Percentiles rank a stretch among this genome's conserved stretches.
Evolutionary conservation across 2,888 invertebrate species (phyloP).

Genomic region (Celastrina argiolus): DNA sequence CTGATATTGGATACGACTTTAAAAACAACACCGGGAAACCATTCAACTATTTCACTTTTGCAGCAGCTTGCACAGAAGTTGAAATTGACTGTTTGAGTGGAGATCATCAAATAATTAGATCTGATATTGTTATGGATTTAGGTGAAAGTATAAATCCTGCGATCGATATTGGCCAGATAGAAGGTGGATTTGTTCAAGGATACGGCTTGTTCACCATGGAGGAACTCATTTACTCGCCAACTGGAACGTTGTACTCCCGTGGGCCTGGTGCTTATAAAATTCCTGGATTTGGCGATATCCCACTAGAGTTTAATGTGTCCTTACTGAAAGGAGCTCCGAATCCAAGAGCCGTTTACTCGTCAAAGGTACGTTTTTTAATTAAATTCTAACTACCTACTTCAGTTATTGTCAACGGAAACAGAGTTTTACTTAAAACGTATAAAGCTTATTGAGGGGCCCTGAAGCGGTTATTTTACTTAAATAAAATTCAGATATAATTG

Average conservation of each 20-base stretch:
- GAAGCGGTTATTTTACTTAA: no score
- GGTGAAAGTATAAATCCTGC: constrained; percentile 97
- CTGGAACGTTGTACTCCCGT: constrained; percentile 87
- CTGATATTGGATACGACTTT: constrained; percentile 84
- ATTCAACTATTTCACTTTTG: constrained; percentile 92
- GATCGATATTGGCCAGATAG: constrained; percentile 97
- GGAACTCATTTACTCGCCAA: constrained; percentile 91
- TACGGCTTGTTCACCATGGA: constrained; percentile 95
- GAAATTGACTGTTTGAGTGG: constrained; percentile 97
- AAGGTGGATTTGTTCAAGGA: constrained; percentile 96
- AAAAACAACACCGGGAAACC: constrained; percentile 83
- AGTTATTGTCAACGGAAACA: no score
- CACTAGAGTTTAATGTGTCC: constrained; percentile 93
- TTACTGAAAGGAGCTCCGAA: constrained; percentile 94
- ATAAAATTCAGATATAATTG: no score
- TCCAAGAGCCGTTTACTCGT: constrained; percentile 94
- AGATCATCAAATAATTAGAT: constrained; percentile 91
- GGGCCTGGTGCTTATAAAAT: constrained; percentile 97
- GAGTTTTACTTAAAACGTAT: no score
- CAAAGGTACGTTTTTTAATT: constrained; percentile 89
- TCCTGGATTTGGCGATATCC: constrained; percentile 95
- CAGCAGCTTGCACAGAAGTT: constrained; percentile 91
- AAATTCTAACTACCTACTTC: no score
- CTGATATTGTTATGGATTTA: constrained; percentile 98
- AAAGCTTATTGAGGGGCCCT: no score